Evolutionary conservation across 35 echinoderm and acorn worm genomes (phyloP).

Genomic region (Ophioderma brevispina): DNA sequence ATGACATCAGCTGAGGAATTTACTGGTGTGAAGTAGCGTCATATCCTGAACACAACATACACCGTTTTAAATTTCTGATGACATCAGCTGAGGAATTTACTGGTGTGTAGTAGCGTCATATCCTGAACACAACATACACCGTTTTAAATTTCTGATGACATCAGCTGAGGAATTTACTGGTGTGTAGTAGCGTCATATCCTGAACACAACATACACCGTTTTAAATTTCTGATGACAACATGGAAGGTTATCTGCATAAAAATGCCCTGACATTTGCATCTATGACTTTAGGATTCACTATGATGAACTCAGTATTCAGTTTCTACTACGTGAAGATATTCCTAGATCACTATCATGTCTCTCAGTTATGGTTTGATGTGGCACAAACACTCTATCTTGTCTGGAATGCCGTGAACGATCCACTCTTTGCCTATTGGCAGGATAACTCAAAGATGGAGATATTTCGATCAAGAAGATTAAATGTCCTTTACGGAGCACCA

Average conservation of each 20-base stretch:
- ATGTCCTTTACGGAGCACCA: slow-evolving; percentile 82
- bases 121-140: too few species aligned
- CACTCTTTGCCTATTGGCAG: slow-evolving; percentile 87
- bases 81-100: too few species aligned
- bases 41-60: too few species aligned
- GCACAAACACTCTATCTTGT: slow-evolving; percentile 62
- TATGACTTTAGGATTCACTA: slow-evolving; percentile 53
- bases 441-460: slow-evolving; percentile 65
- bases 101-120: too few species aligned
- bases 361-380: slow-evolving; percentile 69
- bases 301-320: slow-evolving; percentile 68
- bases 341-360: slow-evolving; percentile 54
- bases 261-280: slow-evolving; percentile 63
- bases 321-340: slow-evolving; percentile 93
- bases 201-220: too few species aligned
- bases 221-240: too few species aligned
- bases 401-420: slow-evolving; percentile 89
- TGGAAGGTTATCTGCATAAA: slow-evolving; percentile 8
- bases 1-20: too few species aligned
- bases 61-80: too few species aligned
- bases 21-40: too few species aligned
- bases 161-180: too few species aligned
- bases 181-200: too few species aligned
- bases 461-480: slow-evolving; percentile 62
- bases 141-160: too few species aligned